A percentile compares a stretch with the other conserved stretches of the same genome.
These are phyloP conservation scores for Pseudocheirus occidentalis DNA, from an alignment of 2,797 vertebrate genomes.

Conservation along the genomic window DNA sequence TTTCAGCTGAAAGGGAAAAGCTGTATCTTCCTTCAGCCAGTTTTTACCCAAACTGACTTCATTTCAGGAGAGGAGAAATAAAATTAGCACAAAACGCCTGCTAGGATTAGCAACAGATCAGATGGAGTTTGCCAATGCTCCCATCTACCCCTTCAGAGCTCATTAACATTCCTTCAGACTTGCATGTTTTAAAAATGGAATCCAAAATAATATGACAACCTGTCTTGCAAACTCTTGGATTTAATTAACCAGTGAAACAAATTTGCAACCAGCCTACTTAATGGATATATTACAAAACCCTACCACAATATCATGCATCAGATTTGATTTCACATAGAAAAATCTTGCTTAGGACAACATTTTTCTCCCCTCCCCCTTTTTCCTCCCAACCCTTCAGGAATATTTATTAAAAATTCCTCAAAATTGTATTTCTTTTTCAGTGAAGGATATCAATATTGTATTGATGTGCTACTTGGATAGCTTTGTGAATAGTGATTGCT, in stretches of 20 bases:
- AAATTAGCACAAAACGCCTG: not conserved
- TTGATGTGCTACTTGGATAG: not conserved
- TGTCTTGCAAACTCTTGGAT: conserved; percentile 22
- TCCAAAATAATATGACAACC: conserved; percentile 22
- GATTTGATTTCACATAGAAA: not conserved
- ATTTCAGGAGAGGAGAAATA: conserved; percentile 27
- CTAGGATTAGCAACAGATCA: conserved; percentile 30
- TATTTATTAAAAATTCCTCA: conserved; percentile 13
- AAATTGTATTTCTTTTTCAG: conserved; percentile 49
- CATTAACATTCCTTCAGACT: conserved; percentile 29
- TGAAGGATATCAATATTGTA: conserved; percentile 44
- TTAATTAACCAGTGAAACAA: conserved; percentile 50
- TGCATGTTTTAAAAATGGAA: conserved; percentile 44
- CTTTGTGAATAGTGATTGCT: not conserved
- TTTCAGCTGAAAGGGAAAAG: not conserved
- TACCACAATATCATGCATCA: not conserved
- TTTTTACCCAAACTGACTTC: not conserved
- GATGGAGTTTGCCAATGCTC: not conserved
- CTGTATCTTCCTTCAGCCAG: not conserved
- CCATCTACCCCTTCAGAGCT: conserved; percentile 33
- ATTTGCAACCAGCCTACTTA: conserved; percentile 39
- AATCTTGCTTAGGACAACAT: conserved; percentile 25
- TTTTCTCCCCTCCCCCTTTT: conserved; percentile 11
- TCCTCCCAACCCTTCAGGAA: not conserved
- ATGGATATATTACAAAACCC: conserved; percentile 9